Percentiles rank a stretch among this genome's conserved stretches.
Evolutionary conservation across 2,888 invertebrate species (phyloP).

Genomic region (Chymomyza caudatula): DNA sequence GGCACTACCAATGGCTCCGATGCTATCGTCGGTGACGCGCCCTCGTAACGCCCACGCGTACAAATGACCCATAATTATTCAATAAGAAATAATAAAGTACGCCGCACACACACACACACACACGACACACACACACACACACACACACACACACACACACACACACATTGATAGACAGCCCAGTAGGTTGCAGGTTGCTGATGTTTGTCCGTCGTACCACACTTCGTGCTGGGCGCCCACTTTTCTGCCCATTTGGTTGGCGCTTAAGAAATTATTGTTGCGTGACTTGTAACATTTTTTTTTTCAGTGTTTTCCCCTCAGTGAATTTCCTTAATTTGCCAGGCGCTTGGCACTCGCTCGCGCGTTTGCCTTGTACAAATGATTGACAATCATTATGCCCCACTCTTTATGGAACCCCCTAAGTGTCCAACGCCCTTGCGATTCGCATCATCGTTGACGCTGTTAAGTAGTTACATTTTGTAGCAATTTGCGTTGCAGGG

Average conservation of each 20-base stretch:
- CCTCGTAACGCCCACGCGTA: constrained; percentile 32
- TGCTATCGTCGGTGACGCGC: constrained; percentile 30
- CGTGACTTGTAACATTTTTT: constrained; percentile 72
- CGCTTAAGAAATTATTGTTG: constrained; percentile 65
- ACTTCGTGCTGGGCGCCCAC: background rate
- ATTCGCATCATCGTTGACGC: constrained; percentile 52
- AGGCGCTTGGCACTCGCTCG: constrained; percentile 22
- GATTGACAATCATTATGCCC: background rate
- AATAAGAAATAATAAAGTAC: constrained; percentile 74
- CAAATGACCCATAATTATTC: constrained; percentile 76
- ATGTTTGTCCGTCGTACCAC: background rate
- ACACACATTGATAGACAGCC: constrained; percentile 60
- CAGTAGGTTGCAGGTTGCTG: background rate
- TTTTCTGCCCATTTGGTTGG: constrained; percentile 25
- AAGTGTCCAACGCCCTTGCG: background rate
- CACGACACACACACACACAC: constrained; percentile 28
- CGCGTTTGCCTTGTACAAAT: constrained; percentile 10
- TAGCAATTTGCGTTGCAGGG: constrained; percentile 63
- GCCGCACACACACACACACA: constrained; percentile 20
- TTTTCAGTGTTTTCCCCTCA: constrained; percentile 30
- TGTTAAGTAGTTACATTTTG: constrained; percentile 71
- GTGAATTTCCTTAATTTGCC: constrained; percentile 68
- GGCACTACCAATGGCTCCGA: constrained; percentile 35
- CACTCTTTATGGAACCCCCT: background rate
- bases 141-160: background rate